Conservation (phyloP, 1,140 invertebrate species). For the Macrosteles quadrilineatus region DNA sequence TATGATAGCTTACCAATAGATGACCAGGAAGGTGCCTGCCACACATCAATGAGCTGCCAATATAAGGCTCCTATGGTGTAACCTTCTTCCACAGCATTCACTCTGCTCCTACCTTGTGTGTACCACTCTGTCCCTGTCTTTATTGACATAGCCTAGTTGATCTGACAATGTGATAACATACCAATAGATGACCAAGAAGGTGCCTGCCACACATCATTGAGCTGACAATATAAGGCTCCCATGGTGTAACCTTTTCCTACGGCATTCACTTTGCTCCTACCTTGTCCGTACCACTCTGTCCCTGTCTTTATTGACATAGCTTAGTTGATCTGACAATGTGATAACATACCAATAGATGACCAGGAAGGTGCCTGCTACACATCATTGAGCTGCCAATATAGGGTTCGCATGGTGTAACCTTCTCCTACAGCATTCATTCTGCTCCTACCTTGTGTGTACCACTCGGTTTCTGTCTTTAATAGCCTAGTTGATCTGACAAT, state of each 20-base stretch:
- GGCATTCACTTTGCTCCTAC: conserved; percentile 56
- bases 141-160: conserved; percentile 90
- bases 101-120: conserved; percentile 61
- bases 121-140: conserved; percentile 90
- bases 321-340: too few relatives aligned
- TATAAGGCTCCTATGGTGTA: conserved; percentile 96
- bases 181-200: conserved; percentile 95
- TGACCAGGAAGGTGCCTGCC: conserved; percentile 97
- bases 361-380: conserved; percentile 98
- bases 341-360: conserved; percentile 86
- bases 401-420: conserved; percentile 91
- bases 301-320: conserved; percentile 80
- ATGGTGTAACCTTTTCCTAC: conserved; percentile 78
- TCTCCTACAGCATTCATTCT: conserved; percentile 60
- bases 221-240: conserved; percentile 99
- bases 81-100: conserved; percentile 66
- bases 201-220: conserved; percentile 98
- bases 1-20: conserved; percentile 82
- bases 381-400: conserved; percentile 99
- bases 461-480: conserved; percentile 85
- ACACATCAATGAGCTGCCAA: conserved; percentile 99
- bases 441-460: conserved; percentile 72
- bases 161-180: too few relatives aligned
- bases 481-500: conserved; percentile 85
- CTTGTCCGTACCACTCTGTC: conserved; percentile 85